Evolutionary conservation across 1,140 invertebrate species (phyloP).

Genomic region (Thaumetopoea pityocampa): DNA sequence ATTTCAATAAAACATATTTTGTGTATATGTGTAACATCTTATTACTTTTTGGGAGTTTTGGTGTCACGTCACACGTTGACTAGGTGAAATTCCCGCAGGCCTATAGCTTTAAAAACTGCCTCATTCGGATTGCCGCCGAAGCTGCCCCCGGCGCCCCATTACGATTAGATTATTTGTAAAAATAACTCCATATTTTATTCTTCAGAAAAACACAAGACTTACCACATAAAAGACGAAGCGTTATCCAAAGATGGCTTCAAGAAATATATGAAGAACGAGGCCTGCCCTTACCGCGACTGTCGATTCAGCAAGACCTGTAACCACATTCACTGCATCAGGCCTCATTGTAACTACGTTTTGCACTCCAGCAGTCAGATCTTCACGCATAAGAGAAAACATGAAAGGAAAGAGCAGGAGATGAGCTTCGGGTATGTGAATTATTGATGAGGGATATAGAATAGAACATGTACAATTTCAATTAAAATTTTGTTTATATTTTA

Average conservation of each 20-base stretch:
- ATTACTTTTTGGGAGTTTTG: too few species aligned
- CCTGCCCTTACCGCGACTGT: constrained; percentile 93
- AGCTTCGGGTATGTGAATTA: constrained; percentile 62
- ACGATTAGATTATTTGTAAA: neutral
- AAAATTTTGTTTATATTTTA: too few species aligned
- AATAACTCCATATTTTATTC: constrained; percentile 20
- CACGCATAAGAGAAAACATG: constrained; percentile 98
- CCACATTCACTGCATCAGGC: constrained; percentile 98
- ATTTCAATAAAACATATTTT: too few species aligned
- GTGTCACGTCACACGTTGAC: too few species aligned
- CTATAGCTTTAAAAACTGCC: too few species aligned
- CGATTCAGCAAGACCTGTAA: constrained; percentile 96
- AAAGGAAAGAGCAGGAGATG: constrained; percentile 90
- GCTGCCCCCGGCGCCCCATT: too few species aligned
- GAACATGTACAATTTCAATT: too few species aligned
- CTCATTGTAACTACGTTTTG: constrained; percentile 96
- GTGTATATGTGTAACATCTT: too few species aligned
- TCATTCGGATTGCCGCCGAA: too few species aligned
- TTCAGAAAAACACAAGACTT: constrained; percentile 98
- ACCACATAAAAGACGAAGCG: constrained; percentile 98
- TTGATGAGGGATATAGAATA: neutral
- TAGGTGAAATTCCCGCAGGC: too few species aligned
- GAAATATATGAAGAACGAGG: constrained; percentile 98
- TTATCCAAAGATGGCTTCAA: constrained; percentile 97
- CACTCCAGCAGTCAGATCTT: constrained; percentile 98